Percentiles rank a stretch among this genome's conserved stretches.
Conservation (phyloP, 2,113 vertebrate species). For the Oxygymnocypris stewartii region DNA sequence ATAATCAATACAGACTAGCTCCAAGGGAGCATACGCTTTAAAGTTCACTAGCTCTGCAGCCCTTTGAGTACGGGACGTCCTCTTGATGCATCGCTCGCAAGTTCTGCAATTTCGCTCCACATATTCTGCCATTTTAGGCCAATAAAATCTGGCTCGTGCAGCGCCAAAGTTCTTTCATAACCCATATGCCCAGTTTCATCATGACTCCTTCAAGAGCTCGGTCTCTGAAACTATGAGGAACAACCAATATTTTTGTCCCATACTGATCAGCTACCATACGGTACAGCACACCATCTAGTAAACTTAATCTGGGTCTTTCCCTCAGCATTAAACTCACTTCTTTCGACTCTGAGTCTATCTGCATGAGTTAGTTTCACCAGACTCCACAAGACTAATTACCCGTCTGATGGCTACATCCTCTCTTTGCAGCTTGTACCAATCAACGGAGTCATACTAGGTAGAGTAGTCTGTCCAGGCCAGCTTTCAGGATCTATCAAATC, state of each 20-base stretch:
- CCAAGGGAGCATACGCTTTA: constrained; percentile 20
- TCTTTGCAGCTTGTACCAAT: constrained; percentile 37
- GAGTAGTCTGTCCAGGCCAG: constrained; percentile 5
- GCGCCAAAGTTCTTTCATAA: constrained; percentile 43
- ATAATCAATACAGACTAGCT: constrained; percentile 47
- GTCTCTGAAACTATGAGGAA: constrained; percentile 27
- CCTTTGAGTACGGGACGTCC: constrained; percentile 34
- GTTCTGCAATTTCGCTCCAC: constrained; percentile 43
- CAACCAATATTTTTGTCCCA: constrained; percentile 17
- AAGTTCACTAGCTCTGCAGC: constrained; percentile 42
- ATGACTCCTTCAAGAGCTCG: constrained; percentile 39
- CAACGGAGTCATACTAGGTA: constrained; percentile 28
- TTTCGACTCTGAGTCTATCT: neutral
- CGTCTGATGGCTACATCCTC: neutral
- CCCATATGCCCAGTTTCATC: constrained; percentile 48
- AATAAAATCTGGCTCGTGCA: constrained; percentile 47
- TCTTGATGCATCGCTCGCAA: constrained; percentile 28
- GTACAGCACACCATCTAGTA: constrained; percentile 32
- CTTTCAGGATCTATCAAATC: constrained; percentile 12
- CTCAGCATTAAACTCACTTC: constrained; percentile 10
- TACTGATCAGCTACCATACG: neutral
- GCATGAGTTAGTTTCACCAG: neutral
- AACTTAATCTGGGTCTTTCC: constrained; percentile 11
- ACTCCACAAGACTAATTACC: neutral
- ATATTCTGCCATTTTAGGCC: constrained; percentile 34